Conservation (phyloP, 2,888 invertebrate genomes). For the Pseudanteris insignis region DNA sequence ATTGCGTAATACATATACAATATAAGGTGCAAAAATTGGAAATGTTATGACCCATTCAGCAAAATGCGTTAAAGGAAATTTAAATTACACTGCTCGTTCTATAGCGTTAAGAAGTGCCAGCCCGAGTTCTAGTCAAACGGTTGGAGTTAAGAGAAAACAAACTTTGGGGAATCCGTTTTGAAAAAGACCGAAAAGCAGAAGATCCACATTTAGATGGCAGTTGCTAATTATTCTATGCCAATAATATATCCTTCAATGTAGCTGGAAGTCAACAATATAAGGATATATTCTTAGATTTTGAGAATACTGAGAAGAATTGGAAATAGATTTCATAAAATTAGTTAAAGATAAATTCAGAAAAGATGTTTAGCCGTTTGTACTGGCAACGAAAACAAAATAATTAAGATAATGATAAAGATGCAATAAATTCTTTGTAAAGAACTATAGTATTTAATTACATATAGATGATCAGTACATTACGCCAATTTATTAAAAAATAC, state of each 20-base stretch:
- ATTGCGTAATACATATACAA: constrained; percentile 5
- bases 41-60: background rate
- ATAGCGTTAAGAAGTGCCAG: background rate
- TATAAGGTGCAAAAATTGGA: constrained; percentile 10
- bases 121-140: background rate
- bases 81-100: background rate
- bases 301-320: constrained; percentile 10
- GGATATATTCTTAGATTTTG: constrained; percentile 5
- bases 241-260: constrained; percentile 10
- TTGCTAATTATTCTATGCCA: constrained; percentile 16
- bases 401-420: no score
- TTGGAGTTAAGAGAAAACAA: constrained; percentile 5
- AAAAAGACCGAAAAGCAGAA: constrained; percentile 11
- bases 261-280: constrained; percentile 4
- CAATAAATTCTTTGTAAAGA: constrained; percentile 1
- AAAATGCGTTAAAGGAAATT: constrained; percentile 1
- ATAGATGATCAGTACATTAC: constrained; percentile 9
- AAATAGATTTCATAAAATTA: background rate
- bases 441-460: background rate
- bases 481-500: constrained; percentile 9
- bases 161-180: constrained; percentile 10
- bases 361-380: constrained; percentile 16
- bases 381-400: constrained; percentile 14
- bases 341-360: constrained; percentile 1
- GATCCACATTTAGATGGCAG: background rate